These are phyloP conservation scores for Pristionchus pacificus DNA, from an alignment of 1,140 invertebrate species.

Conservation along the genomic window DNA sequence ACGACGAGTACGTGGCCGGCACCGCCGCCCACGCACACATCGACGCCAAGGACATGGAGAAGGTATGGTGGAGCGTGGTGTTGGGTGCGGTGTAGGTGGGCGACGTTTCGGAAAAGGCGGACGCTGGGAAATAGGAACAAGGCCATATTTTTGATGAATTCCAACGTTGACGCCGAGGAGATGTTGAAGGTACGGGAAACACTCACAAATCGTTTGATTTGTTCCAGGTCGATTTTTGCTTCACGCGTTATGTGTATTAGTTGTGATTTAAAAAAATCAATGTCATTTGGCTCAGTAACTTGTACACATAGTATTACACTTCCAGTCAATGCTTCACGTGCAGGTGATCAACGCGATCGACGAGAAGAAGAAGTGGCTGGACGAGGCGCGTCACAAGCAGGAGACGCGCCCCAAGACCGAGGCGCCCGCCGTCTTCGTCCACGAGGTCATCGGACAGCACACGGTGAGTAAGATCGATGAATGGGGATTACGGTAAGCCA, in stretches of 20 bases:
- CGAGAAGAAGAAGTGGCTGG: slow-evolving; percentile 29
- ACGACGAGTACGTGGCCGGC: slow-evolving; percentile 27
- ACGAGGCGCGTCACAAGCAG: slow-evolving; percentile 28
- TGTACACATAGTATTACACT: too few relatives aligned
- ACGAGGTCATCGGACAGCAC: slow-evolving; percentile 23
- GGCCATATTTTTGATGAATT: not conserved
- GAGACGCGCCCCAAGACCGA: slow-evolving; percentile 22
- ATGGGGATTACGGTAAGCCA: not conserved
- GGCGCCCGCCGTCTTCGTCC: slow-evolving; percentile 23
- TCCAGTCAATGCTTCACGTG: too few relatives aligned
- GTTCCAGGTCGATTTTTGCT: too few relatives aligned
- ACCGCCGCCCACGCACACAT: slow-evolving; percentile 22
- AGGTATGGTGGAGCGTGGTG: slow-evolving; percentile 3
- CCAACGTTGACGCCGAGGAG: too few relatives aligned
- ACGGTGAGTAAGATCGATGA: slow-evolving; percentile 12
- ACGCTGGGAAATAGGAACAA: not conserved
- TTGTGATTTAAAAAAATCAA: too few relatives aligned
- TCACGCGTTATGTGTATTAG: too few relatives aligned
- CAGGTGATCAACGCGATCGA: slow-evolving; percentile 30
- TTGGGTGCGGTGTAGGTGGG: not conserved
- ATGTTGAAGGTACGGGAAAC: too few relatives aligned
- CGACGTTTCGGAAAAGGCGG: not conserved
- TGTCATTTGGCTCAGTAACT: too few relatives aligned
- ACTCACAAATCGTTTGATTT: too few relatives aligned
- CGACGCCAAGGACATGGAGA: slow-evolving; percentile 33